Conservation (phyloP, 2,113 vertebrate genomes). For the Gnathonemus echidnorhynchus region DNA sequence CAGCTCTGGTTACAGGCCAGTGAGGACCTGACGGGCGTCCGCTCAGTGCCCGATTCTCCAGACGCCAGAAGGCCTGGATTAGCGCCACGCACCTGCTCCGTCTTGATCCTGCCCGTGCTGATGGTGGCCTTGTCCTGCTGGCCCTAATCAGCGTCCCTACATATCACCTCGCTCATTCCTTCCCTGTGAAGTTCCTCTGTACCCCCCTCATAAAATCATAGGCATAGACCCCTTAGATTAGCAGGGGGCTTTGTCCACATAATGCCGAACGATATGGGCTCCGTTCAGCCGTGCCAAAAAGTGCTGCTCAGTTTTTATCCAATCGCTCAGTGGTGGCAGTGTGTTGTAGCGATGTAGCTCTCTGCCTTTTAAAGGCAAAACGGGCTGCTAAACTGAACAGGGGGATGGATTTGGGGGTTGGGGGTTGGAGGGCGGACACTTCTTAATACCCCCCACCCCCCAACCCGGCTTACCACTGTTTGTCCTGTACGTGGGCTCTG, state of each 20-base stretch:
- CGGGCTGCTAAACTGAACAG: background rate
- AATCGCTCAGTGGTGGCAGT: too few species aligned
- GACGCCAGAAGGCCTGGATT: background rate
- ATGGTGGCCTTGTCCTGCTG: background rate
- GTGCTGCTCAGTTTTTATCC: background rate
- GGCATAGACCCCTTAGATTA: background rate
- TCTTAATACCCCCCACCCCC: background rate
- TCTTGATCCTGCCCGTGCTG: background rate
- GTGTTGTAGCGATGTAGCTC: background rate
- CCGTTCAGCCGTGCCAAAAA: background rate
- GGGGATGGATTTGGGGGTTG: background rate
- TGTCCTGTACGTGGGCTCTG: background rate
- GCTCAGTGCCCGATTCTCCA: background rate
- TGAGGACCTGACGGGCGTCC: background rate
- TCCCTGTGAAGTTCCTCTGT: background rate
- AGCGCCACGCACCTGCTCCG: background rate
- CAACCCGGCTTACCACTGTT: background rate
- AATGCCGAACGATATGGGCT: background rate
- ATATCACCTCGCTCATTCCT: background rate
- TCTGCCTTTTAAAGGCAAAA: slow-evolving; percentile 8
- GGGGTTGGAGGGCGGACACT: too few species aligned
- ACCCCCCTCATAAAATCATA: background rate
- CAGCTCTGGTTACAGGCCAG: background rate
- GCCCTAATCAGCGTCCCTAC: background rate
- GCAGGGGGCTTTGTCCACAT: too few species aligned